Evolutionary conservation across 1,140 invertebrate genomes (phyloP), one percentile per base, ranked within the genome.

Genomic region (Ostrea denselamellosa): DNA sequence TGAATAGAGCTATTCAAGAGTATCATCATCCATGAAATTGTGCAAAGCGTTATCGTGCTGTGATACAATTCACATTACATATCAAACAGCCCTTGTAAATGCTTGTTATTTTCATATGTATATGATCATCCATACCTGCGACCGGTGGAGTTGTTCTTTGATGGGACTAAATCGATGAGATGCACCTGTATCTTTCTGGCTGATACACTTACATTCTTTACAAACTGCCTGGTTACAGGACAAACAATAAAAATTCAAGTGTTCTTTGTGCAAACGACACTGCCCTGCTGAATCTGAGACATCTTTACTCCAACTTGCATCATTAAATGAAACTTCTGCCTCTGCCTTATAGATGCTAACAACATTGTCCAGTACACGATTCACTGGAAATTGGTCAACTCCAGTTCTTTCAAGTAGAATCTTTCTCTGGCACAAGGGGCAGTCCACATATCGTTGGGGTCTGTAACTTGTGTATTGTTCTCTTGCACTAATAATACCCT

Each of bases 151-250:
- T 54, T 89, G 83, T 81, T 89, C 88, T 85, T 89, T 89, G 54
- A 89, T 87, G 81, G 85, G 86, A n/a, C 82, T 58, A 83, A 83
- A 87, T 53, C 86, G 68, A 89, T 89, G 88, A 53, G 68, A 53
- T 14, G 68, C 85, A 17, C 86, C 86, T 85, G 86, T 77, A 19
- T 77, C 81, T 52, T 77, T 89, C 25, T 89, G 71, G 51, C 53
- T 87, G 2, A 62, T 84, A 68, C 88, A 89, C 53, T 85, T 58
- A 83, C 88, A 89, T 25, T 65, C 58, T 83, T 85, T 87, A 87
- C 88, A 89, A 19, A 89, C 88, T 65, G 88, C 88, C 12, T 28
- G 65, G 71, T 89, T 87, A 85, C 88, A 89, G 53, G 88, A 82
- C 53, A 89, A 25, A 77, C 88, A 89, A 56, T 89, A 89, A 56